Conservation (phyloP, 2,888 invertebrate genomes). For the Plebejus anna region DNA sequence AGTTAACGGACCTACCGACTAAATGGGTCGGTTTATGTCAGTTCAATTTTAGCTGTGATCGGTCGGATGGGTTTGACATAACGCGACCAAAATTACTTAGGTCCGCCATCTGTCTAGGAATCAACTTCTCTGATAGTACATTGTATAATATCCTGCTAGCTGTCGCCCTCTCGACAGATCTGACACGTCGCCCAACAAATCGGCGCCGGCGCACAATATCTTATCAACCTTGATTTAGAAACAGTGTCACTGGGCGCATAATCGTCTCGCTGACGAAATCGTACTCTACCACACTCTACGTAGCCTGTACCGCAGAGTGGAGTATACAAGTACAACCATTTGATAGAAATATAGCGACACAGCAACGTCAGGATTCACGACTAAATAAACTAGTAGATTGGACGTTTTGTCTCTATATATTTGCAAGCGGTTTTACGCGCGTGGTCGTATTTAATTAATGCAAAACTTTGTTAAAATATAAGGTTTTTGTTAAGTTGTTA, state of each 20-base stretch:
- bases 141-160: slow-evolving; percentile 35
- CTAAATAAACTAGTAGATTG: too few relatives aligned
- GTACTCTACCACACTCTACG: not conserved
- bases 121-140: slow-evolving; percentile 20
- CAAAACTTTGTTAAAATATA: not conserved
- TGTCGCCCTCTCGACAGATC: slow-evolving; percentile 43
- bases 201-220: slow-evolving; percentile 52
- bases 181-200: slow-evolving; percentile 47
- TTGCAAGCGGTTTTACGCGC: not conserved
- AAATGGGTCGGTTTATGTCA: too few relatives aligned
- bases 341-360: too few relatives aligned
- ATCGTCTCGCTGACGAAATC: slow-evolving; percentile 36
- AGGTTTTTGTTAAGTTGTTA: not conserved
- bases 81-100: too few relatives aligned
- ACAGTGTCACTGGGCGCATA: slow-evolving; percentile 48
- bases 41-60: too few relatives aligned
- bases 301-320: not conserved
- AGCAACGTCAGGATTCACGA: too few relatives aligned
- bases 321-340: too few relatives aligned
- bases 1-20: too few relatives aligned
- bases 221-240: slow-evolving; percentile 62
- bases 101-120: too few relatives aligned
- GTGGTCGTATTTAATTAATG: not conserved
- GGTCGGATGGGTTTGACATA: too few relatives aligned
- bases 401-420: too few relatives aligned